Percentiles rank a stretch among this genome's conserved stretches.
phyloP scores from a whole-genome alignment of 1,140 invertebrate genomes.

The Tyrophagus putrescentiae region DNA sequence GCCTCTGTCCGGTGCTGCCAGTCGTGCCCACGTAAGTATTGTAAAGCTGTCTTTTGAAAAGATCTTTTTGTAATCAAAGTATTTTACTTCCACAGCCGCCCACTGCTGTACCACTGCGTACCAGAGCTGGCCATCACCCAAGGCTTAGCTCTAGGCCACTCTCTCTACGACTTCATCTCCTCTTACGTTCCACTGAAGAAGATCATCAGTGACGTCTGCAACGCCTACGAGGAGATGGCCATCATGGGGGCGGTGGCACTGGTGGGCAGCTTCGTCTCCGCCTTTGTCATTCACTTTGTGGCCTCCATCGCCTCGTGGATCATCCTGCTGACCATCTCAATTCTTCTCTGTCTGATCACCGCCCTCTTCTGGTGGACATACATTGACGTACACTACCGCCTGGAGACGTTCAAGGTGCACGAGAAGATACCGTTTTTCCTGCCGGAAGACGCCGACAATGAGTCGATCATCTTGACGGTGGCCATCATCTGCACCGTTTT shows the following conservation, averaged over 20 bases:
- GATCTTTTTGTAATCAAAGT: neutral
- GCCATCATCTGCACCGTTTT: slow-evolving; percentile 72
- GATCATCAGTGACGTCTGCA: slow-evolving; percentile 68
- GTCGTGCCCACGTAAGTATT: neutral
- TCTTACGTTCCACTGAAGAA: slow-evolving; percentile 73
- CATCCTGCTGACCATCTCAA: slow-evolving; percentile 54
- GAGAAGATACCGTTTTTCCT: slow-evolving; percentile 40
- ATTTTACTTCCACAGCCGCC: slow-evolving; percentile 25
- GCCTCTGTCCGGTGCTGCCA: neutral
- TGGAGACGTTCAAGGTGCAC: slow-evolving; percentile 45
- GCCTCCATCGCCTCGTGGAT: slow-evolving; percentile 69
- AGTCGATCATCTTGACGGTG: slow-evolving; percentile 64
- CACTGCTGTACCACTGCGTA: slow-evolving; percentile 73
- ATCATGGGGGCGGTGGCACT: slow-evolving; percentile 62
- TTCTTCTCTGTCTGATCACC: slow-evolving; percentile 53
- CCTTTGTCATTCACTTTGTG: slow-evolving; percentile 64
- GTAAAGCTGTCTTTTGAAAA: neutral
- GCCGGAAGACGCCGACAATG: slow-evolving; percentile 66
- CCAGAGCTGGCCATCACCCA: slow-evolving; percentile 50
- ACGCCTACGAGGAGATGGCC: slow-evolving; percentile 59
- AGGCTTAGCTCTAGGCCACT: slow-evolving; percentile 43
- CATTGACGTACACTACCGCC: slow-evolving; percentile 51
- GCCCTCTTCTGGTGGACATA: slow-evolving; percentile 76
- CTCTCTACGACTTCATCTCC: slow-evolving; percentile 64
- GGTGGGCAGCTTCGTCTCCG: slow-evolving; percentile 62